Base-by-base conservation (phyloP, 2,888 invertebrate genomes). In the Ligdia adustata region DNA sequence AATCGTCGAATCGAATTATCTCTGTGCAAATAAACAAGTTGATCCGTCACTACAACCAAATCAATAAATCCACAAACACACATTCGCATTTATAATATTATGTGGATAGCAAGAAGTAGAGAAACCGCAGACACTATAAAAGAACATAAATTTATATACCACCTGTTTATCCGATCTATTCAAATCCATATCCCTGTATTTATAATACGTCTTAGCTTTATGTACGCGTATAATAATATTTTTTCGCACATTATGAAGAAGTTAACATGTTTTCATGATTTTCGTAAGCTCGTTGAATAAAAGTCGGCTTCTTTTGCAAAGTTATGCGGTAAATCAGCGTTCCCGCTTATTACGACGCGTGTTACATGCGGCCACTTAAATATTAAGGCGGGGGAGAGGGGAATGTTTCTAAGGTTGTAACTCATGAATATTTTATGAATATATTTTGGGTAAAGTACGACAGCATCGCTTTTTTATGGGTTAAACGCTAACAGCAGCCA, bases 271-370 rank as follows among this genome's bases (percentile, higher is more conserved):
- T 49, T 61, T 57, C 50, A 60, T 61, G 67, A 64, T 65, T 66
- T 60, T 51, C 52, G 52, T 44, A 55, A 59, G 51, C 57, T 38
- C 9, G 29, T 42, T 20, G 37, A 55, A 46, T 55, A 44, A 54
- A 64, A 70, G 66, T 71, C 66, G 37, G 55, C 38, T 32, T 46
- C 47, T 55, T 60, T 60, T 45, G 34, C 41, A 46, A 66, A 69
- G 58, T 71, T 69, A 20, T 22, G 48, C 62, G 54, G 55, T 67
- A 68, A 62, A 68, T 68, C 61, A 68, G 57, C 60, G 57, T 63
- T 55, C 29, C 37, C 52, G 44, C 47, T 52, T 57, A 57, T 61
- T 55, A 57, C 52, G 45, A 55, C 55, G 55, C 56, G 47, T 61
- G 56, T 32, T 52, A 57, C 47, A 51, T 31, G 44, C 32, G 33